Percentiles rank a stretch among this genome's conserved stretches.
Conservation (phyloP, 2,797 vertebrate genomes). For the Kryptolebias ocellatus region DNA sequence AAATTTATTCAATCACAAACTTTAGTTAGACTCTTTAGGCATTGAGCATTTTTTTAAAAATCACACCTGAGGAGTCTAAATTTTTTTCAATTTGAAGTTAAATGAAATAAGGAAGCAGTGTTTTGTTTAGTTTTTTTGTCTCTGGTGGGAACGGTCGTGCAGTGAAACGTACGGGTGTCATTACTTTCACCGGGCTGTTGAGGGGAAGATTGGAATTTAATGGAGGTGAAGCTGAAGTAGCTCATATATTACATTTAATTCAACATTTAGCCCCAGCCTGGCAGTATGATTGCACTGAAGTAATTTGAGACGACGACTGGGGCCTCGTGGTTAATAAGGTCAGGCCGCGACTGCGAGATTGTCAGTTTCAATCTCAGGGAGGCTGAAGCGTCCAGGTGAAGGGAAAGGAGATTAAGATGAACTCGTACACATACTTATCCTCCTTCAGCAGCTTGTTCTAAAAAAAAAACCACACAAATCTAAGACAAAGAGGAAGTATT, state of each 20-base stretch:
- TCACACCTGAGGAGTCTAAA: not conserved
- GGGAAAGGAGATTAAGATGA: not conserved
- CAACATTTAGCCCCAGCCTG: slow-evolving; percentile 21
- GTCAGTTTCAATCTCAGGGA: slow-evolving; percentile 24
- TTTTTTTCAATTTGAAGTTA: not conserved
- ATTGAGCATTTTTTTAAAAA: not conserved
- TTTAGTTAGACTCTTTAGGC: no score
- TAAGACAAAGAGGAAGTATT: not conserved
- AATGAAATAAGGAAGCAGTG: not conserved
- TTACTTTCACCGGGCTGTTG: slow-evolving; percentile 4
- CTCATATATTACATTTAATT: slow-evolving; percentile 27
- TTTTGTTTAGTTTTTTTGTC: not conserved
- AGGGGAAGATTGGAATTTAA: slow-evolving; percentile 36
- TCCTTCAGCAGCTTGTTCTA: slow-evolving; percentile 12
- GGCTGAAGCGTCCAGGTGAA: slow-evolving; percentile 9
- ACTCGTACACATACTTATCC: not conserved
- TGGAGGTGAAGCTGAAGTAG: slow-evolving; percentile 21
- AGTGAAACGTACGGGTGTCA: slow-evolving; percentile 9
- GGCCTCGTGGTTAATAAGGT: slow-evolving; percentile 27
- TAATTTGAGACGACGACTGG: slow-evolving; percentile 12
- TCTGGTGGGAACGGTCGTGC: slow-evolving; percentile 19
- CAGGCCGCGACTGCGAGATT: slow-evolving; percentile 6
- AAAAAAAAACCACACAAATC: no score
- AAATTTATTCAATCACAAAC: no score
- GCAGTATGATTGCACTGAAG: slow-evolving; percentile 12